Evolutionary conservation across 2,888 invertebrate species (phyloP).

Genomic region (Ametastegia equiseti): DNA sequence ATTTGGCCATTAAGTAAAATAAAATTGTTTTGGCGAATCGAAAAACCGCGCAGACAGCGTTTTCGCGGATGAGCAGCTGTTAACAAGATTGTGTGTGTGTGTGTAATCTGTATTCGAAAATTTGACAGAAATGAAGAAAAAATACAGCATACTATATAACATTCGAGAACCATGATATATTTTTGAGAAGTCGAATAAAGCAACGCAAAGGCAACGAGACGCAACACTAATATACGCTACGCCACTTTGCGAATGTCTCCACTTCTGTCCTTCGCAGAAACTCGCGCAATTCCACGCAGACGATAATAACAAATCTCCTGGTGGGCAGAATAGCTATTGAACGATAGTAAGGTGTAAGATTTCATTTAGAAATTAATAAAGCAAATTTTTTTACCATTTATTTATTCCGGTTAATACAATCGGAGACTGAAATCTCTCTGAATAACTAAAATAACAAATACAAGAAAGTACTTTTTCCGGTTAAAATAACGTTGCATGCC

Average conservation of each 20-base stretch:
- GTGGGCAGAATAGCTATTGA: slow-evolving; percentile 12
- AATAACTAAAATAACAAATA: not conserved
- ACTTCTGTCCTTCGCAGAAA: slow-evolving; percentile 36
- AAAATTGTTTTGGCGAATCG: not conserved
- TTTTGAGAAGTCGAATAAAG: not conserved
- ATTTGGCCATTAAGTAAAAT: not conserved
- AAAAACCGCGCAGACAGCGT: not conserved
- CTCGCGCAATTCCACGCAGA: slow-evolving; percentile 18
- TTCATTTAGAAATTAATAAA: not conserved
- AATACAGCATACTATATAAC: not conserved
- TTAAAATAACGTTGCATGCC: slow-evolving; percentile 16
- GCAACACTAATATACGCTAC: not conserved
- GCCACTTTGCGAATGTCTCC: slow-evolving; percentile 22
- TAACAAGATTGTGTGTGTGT: not conserved
- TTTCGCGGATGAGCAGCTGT: not conserved
- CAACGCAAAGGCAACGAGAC: not conserved
- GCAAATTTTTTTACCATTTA: not conserved
- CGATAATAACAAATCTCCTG: slow-evolving; percentile 27
- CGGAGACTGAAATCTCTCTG: not conserved
- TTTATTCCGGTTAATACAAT: not conserved
- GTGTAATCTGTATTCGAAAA: not conserved
- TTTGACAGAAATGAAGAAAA: not conserved
- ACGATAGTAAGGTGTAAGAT: not conserved
- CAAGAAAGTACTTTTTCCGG: slow-evolving; percentile 19
- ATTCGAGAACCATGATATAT: not conserved